Percentiles rank a stretch among this genome's conserved stretches.
These are phyloP conservation scores for Gadopsis marmoratus DNA, from an alignment of 2,797 vertebrate genomes.

Conservation along the genomic window DNA sequence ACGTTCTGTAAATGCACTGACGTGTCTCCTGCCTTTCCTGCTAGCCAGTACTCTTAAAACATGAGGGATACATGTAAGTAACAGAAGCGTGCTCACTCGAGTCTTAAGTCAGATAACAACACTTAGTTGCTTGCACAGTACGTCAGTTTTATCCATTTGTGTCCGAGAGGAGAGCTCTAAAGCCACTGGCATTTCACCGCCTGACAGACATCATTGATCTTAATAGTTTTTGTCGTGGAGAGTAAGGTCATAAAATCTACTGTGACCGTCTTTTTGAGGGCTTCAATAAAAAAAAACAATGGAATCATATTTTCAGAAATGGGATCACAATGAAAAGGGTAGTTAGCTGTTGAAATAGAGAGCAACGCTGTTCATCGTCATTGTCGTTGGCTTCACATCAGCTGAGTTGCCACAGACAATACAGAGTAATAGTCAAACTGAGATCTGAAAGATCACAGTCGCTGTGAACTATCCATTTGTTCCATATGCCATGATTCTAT, in stretches of 20 bases:
- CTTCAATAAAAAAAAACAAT: background rate
- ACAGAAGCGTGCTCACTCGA: background rate
- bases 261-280: background rate
- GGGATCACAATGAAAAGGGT: background rate
- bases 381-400: constrained; percentile 26
- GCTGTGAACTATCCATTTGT: constrained; percentile 45
- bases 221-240: background rate
- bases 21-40: constrained; percentile 27
- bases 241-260: constrained; percentile 8
- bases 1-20: constrained; percentile 26
- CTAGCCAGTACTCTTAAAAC: constrained; percentile 31
- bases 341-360: constrained; percentile 19
- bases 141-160: background rate
- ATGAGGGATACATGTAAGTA: constrained; percentile 28
- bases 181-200: background rate
- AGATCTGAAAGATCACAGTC: constrained; percentile 17
- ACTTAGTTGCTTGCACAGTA: background rate
- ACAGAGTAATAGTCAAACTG: constrained; percentile 17
- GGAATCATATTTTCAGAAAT: constrained; percentile 17
- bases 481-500: constrained; percentile 38
- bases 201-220: constrained; percentile 1
- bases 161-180: background rate
- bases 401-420: constrained; percentile 12
- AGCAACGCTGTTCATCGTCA: background rate
- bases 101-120: background rate